Base-by-base conservation (phyloP, 2,797 vertebrate species). In the Sebastolobus altivelis region DNA sequence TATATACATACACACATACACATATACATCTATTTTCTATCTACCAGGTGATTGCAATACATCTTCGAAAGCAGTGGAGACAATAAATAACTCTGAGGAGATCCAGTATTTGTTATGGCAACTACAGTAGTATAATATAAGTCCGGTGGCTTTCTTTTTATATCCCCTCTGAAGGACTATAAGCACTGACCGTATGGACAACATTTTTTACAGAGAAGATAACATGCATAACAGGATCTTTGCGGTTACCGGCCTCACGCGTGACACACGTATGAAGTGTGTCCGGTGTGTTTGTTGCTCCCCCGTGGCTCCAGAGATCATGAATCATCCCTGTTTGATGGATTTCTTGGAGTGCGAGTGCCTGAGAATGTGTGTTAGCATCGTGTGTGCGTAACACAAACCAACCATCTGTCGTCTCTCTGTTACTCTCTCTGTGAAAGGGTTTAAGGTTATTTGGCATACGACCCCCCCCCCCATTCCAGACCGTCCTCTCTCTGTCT, bases 401-500 rank as follows among this genome's bases (percentile, higher is more conserved):
- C 82, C 70, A 52, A 56, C 83, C 88, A 89, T 88, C 88, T 93
- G 88, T 93, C 38, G 63, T 72, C 82, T 87, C 76, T 63, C 18
- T 68, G 84, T 76, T 73, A 52, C 72, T 74, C 72, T 78, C 72
- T 74, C 72, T 78, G 65, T 70, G 60, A 72, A 75, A 77, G 71
- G 61, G 60, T 89, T 83, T 82, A 77, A 69, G 67, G 72, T 79
- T 82, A 49, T 71, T 61, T 27, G 31, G n/a, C 60, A 65, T 52
- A 20, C 46, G 63, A 85, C 65, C 40, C 54, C 65, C 58, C 55
- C 60, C 27, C 22, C 14, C 1, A 22, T 18, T 18, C 59, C 80
- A 43, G 61, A 61, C 38, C 52, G 18, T 61, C 65, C 22, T 66
- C 56, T 38, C 43, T 65, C 58, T 33, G 38, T 71, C 71, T 75